Base-by-base conservation (phyloP, 2,113 vertebrate genomes). In the Ochotona princeps region DNA sequence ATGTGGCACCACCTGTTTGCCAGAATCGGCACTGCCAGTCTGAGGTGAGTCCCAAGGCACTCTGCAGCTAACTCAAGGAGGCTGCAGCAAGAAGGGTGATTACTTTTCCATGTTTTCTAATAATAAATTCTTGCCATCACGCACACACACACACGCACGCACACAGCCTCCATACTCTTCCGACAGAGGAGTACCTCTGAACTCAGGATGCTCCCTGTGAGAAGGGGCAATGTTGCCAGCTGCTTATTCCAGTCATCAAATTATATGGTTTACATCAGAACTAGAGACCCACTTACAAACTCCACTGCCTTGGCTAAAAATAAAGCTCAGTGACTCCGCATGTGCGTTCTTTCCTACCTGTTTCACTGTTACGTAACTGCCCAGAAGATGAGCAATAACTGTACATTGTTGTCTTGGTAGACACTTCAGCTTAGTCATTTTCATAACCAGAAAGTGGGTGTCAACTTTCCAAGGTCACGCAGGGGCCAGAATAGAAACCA, bases 251-350 rank as follows among this genome's bases (percentile, higher is more conserved):
- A 60, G 32, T 21, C 60, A 60, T 93, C 72, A 83, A 73, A 49
- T 30, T 63, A 70, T 66, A 28, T 60, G 69, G 86, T 95, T 94
- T 93, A 89, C 25, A 57, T 88, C 72, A 35, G 87, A 78, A 90
- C 73, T 14, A 17, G 82, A 76, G 72, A 84, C 91, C 66, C 60
- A n/a, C 72, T 88, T 93, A 92, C 83, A 83, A 95, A 67, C 83
- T 74, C 69, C 9, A 7, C 69, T 66, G 78, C 47, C 51, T 88
- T 67, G 21, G 35, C 80, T 47, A 88, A 69, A 67, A 92, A 79
- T 94, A 94, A 92, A 89, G 60, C 92, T 95, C 61, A 51, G 94
- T 38, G 82, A 79, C 47, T 80, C 44, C 66, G 11, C 90, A 86
- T 92, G 0, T 8, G 70, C 70, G 44, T 89, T 74, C 74, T 90